Conservation (phyloP, 1,140 invertebrate genomes). For the Lasioglossum baleicum region DNA sequence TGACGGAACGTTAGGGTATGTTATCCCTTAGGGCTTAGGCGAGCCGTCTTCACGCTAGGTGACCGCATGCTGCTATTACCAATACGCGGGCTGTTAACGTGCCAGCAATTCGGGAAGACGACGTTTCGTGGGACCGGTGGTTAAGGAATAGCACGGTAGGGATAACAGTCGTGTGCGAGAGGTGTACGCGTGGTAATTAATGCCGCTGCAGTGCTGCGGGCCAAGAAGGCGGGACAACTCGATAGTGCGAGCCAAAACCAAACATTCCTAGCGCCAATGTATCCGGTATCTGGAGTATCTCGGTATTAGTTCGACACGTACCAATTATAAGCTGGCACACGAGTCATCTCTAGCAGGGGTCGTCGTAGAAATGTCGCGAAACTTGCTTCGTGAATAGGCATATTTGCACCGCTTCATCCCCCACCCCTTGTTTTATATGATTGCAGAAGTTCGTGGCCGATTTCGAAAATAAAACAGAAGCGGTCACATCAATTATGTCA, state of each 20-base stretch:
- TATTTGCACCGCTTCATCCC: neutral
- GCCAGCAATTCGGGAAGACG: too few relatives aligned
- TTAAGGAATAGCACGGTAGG: slow-evolving; percentile 6
- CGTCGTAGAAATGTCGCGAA: slow-evolving; percentile 29
- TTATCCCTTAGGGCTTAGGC: too few relatives aligned
- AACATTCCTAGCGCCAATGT: slow-evolving; percentile 53
- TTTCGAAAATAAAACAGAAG: too few relatives aligned
- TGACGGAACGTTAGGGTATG: too few relatives aligned
- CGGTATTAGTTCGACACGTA: slow-evolving; percentile 58
- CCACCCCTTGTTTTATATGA: too few relatives aligned
- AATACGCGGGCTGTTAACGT: too few relatives aligned
- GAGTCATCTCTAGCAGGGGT: slow-evolving; percentile 29
- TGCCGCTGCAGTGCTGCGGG: slow-evolving; percentile 53
- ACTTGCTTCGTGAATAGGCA: neutral
- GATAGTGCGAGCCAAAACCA: slow-evolving; percentile 48
- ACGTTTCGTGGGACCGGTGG: neutral
- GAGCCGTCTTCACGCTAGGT: too few relatives aligned
- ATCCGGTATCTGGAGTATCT: slow-evolving; percentile 46
- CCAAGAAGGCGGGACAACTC: slow-evolving; percentile 52
- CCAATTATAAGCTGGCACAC: slow-evolving; percentile 56
- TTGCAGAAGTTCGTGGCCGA: too few relatives aligned
- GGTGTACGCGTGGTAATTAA: slow-evolving; percentile 53
- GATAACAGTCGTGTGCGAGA: slow-evolving; percentile 16
- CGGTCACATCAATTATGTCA: too few relatives aligned
- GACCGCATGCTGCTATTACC: too few relatives aligned